Evolutionary conservation across 2,888 invertebrate species (phyloP), one percentile per base, ranked within the genome.

Genomic region (Synergus gifuensis): DNA sequence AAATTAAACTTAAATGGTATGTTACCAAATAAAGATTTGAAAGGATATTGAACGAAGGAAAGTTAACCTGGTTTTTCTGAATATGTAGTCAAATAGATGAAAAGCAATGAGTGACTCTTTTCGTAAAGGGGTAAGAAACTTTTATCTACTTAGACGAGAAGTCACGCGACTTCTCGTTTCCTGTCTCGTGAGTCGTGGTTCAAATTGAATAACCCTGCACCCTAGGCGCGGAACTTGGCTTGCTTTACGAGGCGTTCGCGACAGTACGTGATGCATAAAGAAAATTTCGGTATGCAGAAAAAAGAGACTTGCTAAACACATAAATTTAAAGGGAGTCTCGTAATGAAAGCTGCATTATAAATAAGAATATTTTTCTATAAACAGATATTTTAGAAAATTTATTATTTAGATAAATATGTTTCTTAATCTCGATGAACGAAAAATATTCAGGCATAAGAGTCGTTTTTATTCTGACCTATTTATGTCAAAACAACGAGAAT

Each of bases 111-210:
- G 22, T 60, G 18, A 22, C 14, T 69, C 4, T 46, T 44, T 18
- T 18, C 44, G 2, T 22, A 9, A 42, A 42, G 46, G 28, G 12
- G 22, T 28, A 67, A 28, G 67, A 46, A 67, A 46, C 44, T 46
- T 67, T 66, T 42, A 42, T 66, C 66, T 66, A 66, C 66, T 66
- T 66, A 44, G 66, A 42, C 66, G 66, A 44, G 44, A 67, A 22
- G 67, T 67, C 67, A 44, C 66, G 67, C 46, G 46, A 67, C 46
- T 67, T 69, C 69, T 69, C 69, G 49, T 49, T 69, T 49, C 69
- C 49, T 49, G 69, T 12, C 69, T 69, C 49, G 28, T 69, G 69
- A 49, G n/a, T 49, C 28, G 69, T 49, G 49, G 69, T 69, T 69
- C 0, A 49, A 69, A 69, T 69, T 69, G 49, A 69, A 69, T 69